Percentiles rank a stretch among this genome's conserved stretches.
These are phyloP conservation scores for Platyura marginata DNA, from an alignment of 1,140 invertebrate species.

Conservation along the genomic window DNA sequence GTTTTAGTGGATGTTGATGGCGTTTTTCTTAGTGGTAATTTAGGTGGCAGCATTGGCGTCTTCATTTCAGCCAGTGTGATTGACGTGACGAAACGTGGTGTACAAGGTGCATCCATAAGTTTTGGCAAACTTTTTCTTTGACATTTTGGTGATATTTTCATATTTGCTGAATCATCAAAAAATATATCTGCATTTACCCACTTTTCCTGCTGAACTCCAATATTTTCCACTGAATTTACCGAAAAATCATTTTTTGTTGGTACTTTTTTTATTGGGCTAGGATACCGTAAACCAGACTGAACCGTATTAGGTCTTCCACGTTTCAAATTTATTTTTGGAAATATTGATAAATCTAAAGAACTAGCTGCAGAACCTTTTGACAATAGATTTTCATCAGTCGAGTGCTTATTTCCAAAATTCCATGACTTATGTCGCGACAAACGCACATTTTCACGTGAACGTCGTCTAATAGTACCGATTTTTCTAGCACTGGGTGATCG, in stretches of 20 bases:
- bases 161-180: background rate
- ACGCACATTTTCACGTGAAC: conserved; percentile 33
- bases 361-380: conserved; percentile 2
- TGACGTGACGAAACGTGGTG: background rate
- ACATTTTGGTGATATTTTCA: background rate
- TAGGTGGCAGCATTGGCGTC: conserved; percentile 6
- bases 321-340: conserved; percentile 7
- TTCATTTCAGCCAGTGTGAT: conserved; percentile 1
- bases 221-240: background rate
- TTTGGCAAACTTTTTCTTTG: background rate
- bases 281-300: conserved; percentile 13
- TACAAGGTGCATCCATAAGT: background rate
- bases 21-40: background rate
- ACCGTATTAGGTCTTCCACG: conserved; percentile 15
- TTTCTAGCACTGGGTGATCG: conserved; percentile 60
- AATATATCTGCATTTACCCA: background rate
- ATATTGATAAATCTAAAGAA: conserved; percentile 1
- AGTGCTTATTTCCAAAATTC: conserved; percentile 8
- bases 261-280: conserved; percentile 5
- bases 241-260: conserved; percentile 5
- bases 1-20: background rate
- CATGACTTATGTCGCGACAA: conserved; percentile 18
- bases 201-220: background rate
- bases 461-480: conserved; percentile 49
- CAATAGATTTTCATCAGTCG: background rate